Evolutionary conservation across 2,113 vertebrate species (phyloP), one percentile per base, ranked within the genome.

Genomic region (Rhineura floridana): DNA sequence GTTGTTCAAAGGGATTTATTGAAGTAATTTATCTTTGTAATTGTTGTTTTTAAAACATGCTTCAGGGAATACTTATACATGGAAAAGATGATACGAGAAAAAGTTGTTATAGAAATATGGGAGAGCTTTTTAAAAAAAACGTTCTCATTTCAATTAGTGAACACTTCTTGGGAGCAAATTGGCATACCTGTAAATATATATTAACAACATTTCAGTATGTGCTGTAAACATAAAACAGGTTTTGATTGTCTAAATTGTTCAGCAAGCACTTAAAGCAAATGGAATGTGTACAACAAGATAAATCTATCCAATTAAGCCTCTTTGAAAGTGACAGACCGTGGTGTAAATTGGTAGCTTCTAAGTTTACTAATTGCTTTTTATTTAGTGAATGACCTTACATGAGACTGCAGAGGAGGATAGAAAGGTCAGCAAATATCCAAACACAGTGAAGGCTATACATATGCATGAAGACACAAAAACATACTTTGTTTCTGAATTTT

Each of bases 181-280:
- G 46, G 33, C 23, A 79, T 52, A 62, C 50, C 30, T 33, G 65
- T 79, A 55, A 21, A 46, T 28, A 84, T 72, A 70, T 84, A 84
- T 73, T 84, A 72, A 50, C 67, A 84, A n/a, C 83, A 84, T 84
- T 84, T 28, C n/a, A 46, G 55, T 59, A 17, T 59, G 50, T 48
- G 55, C 52, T 81, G 44, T 39, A 81, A 72, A n/a, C 23, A 72
- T 81, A 72, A 81, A 87, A 81, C n/a, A 87, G 11, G 42, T 84
- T 84, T 84, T 84, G 83, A 84, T 73, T 73, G 36, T 73, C 78
- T 81, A 70, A 70, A 81, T 87, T 72, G 65, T 72, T 55, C 36
- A 59, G 82, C 73, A 72, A 63, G 65, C 25, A 23, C 55, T 63
- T 84, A 81, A 48, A 63, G 52, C 8, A 80, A 85, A 89, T 72